A percentile compares a stretch with the other conserved stretches of the same genome.
phyloP scores from a whole-genome alignment of 2,797 vertebrate species.

The Amphiprion clarkii region DNA sequence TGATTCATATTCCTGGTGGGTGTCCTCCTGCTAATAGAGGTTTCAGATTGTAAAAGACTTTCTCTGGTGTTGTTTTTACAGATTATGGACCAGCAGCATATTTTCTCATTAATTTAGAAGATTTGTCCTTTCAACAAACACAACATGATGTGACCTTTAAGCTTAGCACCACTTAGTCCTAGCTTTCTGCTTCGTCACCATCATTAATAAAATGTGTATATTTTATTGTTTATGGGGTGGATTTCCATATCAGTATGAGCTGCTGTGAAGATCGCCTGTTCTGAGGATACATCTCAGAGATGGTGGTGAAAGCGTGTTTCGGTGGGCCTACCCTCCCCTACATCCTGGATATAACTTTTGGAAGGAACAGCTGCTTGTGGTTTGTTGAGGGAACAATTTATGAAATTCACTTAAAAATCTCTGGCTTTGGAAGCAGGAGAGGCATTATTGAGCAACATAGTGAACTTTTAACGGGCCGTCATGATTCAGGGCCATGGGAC shows the following conservation, averaged over 20 bases:
- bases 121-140: too few relatives aligned
- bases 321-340: constrained; percentile 18
- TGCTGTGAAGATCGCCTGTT: constrained; percentile 6
- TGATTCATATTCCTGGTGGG: too few relatives aligned
- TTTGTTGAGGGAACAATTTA: constrained; percentile 68
- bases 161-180: background rate
- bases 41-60: too few relatives aligned
- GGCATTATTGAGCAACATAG: constrained; percentile 59
- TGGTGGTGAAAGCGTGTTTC: constrained; percentile 30
- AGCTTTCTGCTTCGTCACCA: background rate
- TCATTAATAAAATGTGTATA: background rate
- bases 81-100: too few relatives aligned
- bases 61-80: too few relatives aligned
- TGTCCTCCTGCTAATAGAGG: too few relatives aligned
- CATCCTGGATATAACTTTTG: constrained; percentile 49
- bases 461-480: constrained; percentile 55
- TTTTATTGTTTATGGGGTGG: background rate
- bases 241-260: background rate
- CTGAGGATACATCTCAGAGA: constrained; percentile 23
- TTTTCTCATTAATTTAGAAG: too few relatives aligned
- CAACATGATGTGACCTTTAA: too few relatives aligned
- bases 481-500: constrained; percentile 14
- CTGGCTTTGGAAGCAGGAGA: constrained; percentile 53
- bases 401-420: constrained; percentile 60
- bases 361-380: constrained; percentile 64